phyloP scores from a whole-genome alignment of 2,888 invertebrate genomes.

The Zygothrica quintamaculata region DNA sequence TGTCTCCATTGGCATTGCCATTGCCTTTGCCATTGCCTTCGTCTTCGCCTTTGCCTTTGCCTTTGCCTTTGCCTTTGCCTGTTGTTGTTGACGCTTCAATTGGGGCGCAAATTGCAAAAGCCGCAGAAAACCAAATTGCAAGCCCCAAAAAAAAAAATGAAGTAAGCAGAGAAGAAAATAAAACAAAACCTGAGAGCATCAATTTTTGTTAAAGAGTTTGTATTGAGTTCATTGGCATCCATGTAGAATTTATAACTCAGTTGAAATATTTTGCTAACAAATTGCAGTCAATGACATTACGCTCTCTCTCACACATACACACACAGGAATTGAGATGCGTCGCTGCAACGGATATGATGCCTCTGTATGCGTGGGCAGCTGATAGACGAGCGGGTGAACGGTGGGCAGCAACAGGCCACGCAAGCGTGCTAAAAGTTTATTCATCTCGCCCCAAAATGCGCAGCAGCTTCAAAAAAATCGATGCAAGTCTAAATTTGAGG shows the following conservation, averaged over 20 bases:
- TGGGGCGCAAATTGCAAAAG: slow-evolving; percentile 67
- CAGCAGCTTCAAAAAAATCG: slow-evolving; percentile 64
- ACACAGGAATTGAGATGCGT: slow-evolving; percentile 23
- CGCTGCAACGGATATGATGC: slow-evolving; percentile 55
- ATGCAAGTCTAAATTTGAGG: slow-evolving; percentile 48
- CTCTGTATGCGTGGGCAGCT: slow-evolving; percentile 51
- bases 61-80: slow-evolving; percentile 3
- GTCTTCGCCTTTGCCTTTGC: slow-evolving; percentile 16
- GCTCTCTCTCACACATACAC: slow-evolving; percentile 30
- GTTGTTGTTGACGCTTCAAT: slow-evolving; percentile 51
- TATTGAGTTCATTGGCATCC: slow-evolving; percentile 71
- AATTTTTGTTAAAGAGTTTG: slow-evolving; percentile 46
- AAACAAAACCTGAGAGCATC: slow-evolving; percentile 31
- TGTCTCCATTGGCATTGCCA: slow-evolving; percentile 20
- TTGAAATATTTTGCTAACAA: slow-evolving; percentile 77
- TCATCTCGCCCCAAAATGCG: slow-evolving; percentile 68
- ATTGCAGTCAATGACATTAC: slow-evolving; percentile 81
- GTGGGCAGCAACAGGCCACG: slow-evolving; percentile 63
- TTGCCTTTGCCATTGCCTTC: background rate
- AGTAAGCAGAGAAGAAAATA: too few species aligned
- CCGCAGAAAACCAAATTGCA: slow-evolving; percentile 47
- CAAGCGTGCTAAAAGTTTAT: slow-evolving; percentile 74
- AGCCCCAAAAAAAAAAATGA: slow-evolving; percentile 9
- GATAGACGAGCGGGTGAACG: slow-evolving; percentile 6
- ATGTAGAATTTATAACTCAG: slow-evolving; percentile 76